Percentiles rank a stretch among this genome's conserved stretches.
Evolutionary conservation across 2,113 vertebrate species (phyloP).

Genomic region (Xiphophorus couchianus): DNA sequence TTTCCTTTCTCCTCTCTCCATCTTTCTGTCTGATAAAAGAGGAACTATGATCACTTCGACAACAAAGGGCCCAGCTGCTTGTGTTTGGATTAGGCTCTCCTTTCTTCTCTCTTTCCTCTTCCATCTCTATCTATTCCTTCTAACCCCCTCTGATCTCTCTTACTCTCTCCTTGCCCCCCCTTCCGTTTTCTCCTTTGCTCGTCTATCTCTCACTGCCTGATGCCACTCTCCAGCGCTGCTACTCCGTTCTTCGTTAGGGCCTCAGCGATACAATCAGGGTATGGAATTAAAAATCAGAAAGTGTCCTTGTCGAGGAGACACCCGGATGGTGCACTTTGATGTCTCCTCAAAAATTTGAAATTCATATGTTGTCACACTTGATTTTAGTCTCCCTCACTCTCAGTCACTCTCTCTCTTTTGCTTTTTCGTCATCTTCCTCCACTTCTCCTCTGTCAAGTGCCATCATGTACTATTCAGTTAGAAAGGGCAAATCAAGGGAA

Average conservation of each 20-base stretch:
- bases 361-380: constrained; percentile 87
- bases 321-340: constrained; percentile 83
- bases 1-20: constrained; percentile 67
- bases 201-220: constrained; percentile 74
- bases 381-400: constrained; percentile 72
- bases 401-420: constrained; percentile 31
- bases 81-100: constrained; percentile 79
- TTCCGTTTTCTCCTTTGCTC: constrained; percentile 32
- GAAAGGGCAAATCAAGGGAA: constrained; percentile 57
- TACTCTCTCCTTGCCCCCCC: constrained; percentile 54
- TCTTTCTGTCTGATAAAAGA: constrained; percentile 81
- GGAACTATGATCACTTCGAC: constrained; percentile 80
- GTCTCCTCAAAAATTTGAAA: constrained; percentile 84
- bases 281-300: constrained; percentile 84
- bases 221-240: constrained; percentile 67
- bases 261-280: constrained; percentile 82
- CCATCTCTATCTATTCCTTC: constrained; percentile 73
- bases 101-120: constrained; percentile 81
- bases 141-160: constrained; percentile 77
- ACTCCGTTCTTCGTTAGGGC: constrained; percentile 79
- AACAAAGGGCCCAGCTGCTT: constrained; percentile 81
- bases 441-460: constrained; percentile 60
- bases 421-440: constrained; percentile 43
- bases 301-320: constrained; percentile 82
- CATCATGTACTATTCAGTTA: constrained; percentile 80